phyloP scores from a whole-genome alignment of 2,888 invertebrate genomes.

The Cantharis nigra region DNA sequence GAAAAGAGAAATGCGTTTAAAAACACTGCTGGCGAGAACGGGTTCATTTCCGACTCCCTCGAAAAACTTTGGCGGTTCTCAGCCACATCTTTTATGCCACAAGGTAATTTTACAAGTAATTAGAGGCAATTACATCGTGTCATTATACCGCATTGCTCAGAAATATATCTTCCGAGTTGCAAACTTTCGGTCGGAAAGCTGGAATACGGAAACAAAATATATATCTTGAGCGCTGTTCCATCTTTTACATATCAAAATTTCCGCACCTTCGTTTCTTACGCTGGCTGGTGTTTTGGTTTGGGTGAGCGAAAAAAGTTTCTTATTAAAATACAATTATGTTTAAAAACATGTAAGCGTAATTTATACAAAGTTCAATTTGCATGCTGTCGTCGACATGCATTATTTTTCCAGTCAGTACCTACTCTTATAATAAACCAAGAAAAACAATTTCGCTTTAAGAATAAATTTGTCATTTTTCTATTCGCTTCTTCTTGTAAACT shows the following conservation, averaged over 20 bases:
- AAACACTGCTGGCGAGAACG: slow-evolving; percentile 40
- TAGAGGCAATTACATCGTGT: slow-evolving; percentile 59
- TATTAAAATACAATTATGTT: slow-evolving; percentile 12
- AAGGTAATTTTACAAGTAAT: slow-evolving; percentile 61
- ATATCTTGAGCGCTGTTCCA: slow-evolving; percentile 40
- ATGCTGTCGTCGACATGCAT: slow-evolving; percentile 55
- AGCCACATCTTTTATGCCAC: slow-evolving; percentile 57
- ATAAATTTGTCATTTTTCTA: slow-evolving; percentile 58
- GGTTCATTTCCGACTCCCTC: slow-evolving; percentile 51
- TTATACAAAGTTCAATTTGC: slow-evolving; percentile 53
- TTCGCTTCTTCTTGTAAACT: slow-evolving; percentile 53
- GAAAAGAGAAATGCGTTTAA: slow-evolving; percentile 30
- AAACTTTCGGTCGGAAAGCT: slow-evolving; percentile 40
- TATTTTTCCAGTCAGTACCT: slow-evolving; percentile 54
- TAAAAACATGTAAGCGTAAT: slow-evolving; percentile 26
- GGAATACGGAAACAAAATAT: slow-evolving; percentile 45
- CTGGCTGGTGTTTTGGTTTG: slow-evolving; percentile 3
- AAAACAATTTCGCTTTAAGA: slow-evolving; percentile 51
- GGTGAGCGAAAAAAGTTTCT: not conserved
- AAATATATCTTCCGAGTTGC: slow-evolving; percentile 52
- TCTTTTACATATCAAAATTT: not conserved
- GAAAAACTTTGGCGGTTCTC: slow-evolving; percentile 50
- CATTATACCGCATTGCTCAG: slow-evolving; percentile 54
- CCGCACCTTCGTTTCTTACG: not conserved
- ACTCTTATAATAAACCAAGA: slow-evolving; percentile 47